phyloP scores from a whole-genome alignment of 2,888 invertebrate species.

The Lamellibrachia satsuma region DNA sequence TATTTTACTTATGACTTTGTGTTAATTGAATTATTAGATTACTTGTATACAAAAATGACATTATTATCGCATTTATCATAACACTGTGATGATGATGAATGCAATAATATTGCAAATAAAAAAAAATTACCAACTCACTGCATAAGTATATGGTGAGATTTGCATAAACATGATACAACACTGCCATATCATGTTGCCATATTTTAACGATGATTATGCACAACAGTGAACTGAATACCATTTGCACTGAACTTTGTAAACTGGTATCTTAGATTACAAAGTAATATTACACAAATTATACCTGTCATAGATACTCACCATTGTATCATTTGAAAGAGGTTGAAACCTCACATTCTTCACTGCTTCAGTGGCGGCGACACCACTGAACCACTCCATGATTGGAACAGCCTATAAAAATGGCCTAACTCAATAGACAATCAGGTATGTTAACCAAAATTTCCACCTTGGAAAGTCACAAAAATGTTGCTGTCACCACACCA shows the following conservation, averaged over 20 bases:
- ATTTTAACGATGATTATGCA: not conserved
- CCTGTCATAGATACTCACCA: not conserved
- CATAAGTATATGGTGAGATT: no score
- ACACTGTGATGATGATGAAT: no score
- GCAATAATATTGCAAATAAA: no score
- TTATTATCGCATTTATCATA: no score
- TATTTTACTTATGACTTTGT: no score
- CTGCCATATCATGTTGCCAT: no score
- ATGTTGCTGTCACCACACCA: not conserved
- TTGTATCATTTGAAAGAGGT: not conserved
- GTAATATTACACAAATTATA: not conserved
- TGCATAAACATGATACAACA: no score
- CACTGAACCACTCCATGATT: constrained; percentile 19
- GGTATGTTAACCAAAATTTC: not conserved
- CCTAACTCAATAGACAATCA: not conserved
- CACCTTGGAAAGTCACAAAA: not conserved
- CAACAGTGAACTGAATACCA: no score
- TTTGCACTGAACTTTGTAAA: no score
- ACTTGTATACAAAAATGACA: no score
- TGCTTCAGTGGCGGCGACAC: not conserved
- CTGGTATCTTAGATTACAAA: not conserved
- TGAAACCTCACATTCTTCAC: not conserved
- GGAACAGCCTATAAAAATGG: not conserved
- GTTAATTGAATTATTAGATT: no score
- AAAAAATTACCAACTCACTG: no score